Base-by-base conservation (phyloP, 2,797 vertebrate genomes). In the Botia kubotai region DNA sequence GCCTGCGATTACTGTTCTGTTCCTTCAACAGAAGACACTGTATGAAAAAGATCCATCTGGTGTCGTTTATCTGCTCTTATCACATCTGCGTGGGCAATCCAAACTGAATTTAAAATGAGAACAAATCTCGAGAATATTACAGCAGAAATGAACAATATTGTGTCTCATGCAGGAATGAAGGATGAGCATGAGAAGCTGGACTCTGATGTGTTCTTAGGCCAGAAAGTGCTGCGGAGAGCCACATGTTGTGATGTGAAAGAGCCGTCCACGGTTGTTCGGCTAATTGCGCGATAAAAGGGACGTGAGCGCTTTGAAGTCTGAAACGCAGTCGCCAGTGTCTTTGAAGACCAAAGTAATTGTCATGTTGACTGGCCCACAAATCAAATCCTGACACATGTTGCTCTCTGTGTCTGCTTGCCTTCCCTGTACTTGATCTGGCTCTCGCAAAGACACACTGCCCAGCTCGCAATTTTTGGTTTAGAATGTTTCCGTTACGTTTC, bases 271-370 rank as follows among this genome's bases (percentile, higher is more conserved):
- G 87, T 87, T 82, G 84, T 90, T 84, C 83, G 80, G 57, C 87
- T 92, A 90, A 93, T 93, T 90, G 90, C 90, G 87, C 91, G 91
- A 91, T 93, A 93, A 94, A 93, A 90, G 85, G 85, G 81, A 85
- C 87, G 88, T 89, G 88, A 85, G 88, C 62, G 86, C 91, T 94
- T 94, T 94, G 93, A 93, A 91, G 92, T 88, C 88, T 85, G 88
- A 90, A 91, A 85, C 89, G 87, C 87, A 91, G 91, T 93, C 91
- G 92, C 91, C 91, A 89, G 90, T 89, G 88, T 87, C 91, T 93
- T 94, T 94, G 91, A 93, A 92, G 91, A 88, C 84, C 89, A 91
- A 88, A 81, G 89, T 92, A 93, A 93, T 92, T 91, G 89, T 93
- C 90, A 93, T 91, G 92, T 93, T 93, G 88, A 89, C 81, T 91